Conservation (phyloP, 2,888 invertebrate genomes). For the Homarus gammarus region DNA sequence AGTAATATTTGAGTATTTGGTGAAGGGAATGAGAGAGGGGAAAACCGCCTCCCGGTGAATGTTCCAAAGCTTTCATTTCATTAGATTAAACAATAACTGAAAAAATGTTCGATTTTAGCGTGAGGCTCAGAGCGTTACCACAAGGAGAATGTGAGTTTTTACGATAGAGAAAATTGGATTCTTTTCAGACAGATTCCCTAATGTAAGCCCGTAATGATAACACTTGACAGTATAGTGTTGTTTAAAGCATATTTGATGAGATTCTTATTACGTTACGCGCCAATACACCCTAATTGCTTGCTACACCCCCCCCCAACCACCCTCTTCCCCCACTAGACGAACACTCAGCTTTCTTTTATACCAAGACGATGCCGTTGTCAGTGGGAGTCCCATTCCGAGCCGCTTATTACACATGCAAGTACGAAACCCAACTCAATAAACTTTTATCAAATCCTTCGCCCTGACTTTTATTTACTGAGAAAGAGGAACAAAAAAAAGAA, state of each 20-base stretch:
- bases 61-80: neutral
- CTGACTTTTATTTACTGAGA: neutral
- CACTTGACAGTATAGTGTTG: conserved; percentile 4
- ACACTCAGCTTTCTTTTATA: neutral
- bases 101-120: neutral
- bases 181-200: conserved; percentile 9
- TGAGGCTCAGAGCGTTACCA: neutral
- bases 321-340: neutral
- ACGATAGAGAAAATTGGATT: conserved; percentile 5
- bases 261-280: neutral
- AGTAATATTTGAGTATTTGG: neutral
- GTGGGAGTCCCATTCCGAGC: neutral
- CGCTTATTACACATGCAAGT: neutral
- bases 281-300: conserved; percentile 10
- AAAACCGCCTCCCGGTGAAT: neutral
- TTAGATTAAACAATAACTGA: neutral
- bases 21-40: too few relatives aligned
- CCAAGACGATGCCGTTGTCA: neutral
- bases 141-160: neutral
- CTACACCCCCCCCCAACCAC: neutral
- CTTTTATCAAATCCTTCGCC: neutral
- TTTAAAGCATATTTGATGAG: conserved; percentile 10
- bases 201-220: neutral
- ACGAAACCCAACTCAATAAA: neutral
- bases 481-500: neutral